These are phyloP conservation scores for Eulemur albifrons DNA, from an alignment of 2,797 vertebrate genomes.

Conservation along the genomic window DNA sequence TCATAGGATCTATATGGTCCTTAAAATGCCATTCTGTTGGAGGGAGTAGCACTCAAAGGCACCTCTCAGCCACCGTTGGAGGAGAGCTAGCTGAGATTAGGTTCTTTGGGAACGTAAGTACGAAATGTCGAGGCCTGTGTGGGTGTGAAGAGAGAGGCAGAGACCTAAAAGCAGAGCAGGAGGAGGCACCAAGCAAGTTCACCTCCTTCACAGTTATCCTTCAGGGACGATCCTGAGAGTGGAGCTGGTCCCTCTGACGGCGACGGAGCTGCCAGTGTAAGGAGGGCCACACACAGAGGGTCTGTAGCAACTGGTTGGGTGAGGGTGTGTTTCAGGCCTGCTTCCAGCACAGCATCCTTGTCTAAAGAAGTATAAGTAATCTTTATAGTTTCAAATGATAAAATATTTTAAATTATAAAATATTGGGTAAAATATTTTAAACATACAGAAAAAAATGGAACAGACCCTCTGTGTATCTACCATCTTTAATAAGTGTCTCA, in stretches of 20 bases:
- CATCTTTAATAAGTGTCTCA: neutral
- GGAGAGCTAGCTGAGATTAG: neutral
- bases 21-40: neutral
- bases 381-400: neutral
- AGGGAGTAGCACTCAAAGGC: neutral
- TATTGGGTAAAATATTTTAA: neutral
- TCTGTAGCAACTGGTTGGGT: fast-evolving
- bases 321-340: neutral
- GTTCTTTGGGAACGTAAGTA: neutral
- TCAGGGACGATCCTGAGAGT: neutral
- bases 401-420: neutral
- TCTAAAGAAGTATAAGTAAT: neutral
- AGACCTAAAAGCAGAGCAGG: neutral
- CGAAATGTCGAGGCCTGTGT: neutral
- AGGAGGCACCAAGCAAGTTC: neutral
- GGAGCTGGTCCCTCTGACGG: neutral
- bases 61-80: neutral
- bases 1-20: neutral
- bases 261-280: neutral
- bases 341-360: neutral
- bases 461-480: neutral
- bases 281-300: neutral
- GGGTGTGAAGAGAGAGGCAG: neutral
- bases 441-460: neutral
- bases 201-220: too few species aligned